Evolutionary conservation across 2,888 invertebrate genomes (phyloP).

Genomic region (Pteria penguin): DNA sequence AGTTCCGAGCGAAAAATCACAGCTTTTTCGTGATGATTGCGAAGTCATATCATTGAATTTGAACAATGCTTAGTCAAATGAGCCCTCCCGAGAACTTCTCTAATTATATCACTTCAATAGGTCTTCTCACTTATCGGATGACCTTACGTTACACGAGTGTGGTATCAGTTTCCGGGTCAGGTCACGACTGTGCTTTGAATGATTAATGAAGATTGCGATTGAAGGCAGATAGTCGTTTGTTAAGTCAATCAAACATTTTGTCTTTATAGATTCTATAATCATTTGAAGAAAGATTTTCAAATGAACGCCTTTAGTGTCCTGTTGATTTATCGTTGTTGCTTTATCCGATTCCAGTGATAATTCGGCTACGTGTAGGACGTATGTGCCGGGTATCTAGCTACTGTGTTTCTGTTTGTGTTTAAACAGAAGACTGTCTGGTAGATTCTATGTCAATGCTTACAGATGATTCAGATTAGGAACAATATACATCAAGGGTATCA

Average conservation of each 20-base stretch:
- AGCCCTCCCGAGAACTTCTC: background rate
- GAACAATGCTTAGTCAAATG: too few relatives aligned
- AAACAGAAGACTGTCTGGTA: too few relatives aligned
- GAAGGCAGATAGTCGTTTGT: background rate
- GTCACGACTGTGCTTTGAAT: background rate
- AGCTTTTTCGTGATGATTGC: too few relatives aligned
- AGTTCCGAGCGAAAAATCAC: too few relatives aligned
- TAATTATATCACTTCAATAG: background rate
- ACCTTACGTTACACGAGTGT: background rate
- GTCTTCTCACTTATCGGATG: background rate
- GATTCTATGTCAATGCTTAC: too few relatives aligned
- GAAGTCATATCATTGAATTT: too few relatives aligned
- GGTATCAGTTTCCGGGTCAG: constrained; percentile 2
- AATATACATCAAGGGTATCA: too few relatives aligned
- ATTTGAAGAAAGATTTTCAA: background rate
- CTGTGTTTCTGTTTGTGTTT: too few relatives aligned
- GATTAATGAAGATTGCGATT: background rate
- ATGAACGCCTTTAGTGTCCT: background rate
- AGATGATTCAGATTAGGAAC: too few relatives aligned
- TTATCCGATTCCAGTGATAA: background rate
- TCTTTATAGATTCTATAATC: background rate
- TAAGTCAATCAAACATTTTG: background rate
- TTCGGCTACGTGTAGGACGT: too few relatives aligned
- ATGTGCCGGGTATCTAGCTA: too few relatives aligned
- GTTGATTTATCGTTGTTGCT: background rate